phyloP scores from a whole-genome alignment of 1,140 invertebrate species.

The Pemphigus obesinymphae region DNA sequence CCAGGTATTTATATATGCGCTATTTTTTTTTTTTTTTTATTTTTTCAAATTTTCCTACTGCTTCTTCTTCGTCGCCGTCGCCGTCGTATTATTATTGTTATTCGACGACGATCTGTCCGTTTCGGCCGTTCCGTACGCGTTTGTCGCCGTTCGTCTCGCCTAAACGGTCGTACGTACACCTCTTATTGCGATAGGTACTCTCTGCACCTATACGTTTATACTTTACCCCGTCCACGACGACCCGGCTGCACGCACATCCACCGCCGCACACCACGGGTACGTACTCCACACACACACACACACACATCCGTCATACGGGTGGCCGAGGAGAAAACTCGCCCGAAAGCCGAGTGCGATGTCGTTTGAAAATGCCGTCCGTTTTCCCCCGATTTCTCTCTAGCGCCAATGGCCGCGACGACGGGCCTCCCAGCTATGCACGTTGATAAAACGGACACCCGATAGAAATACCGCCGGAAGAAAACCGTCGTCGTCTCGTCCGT shows the following conservation, averaged over 20 bases:
- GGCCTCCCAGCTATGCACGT: too few species aligned
- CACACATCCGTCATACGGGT: too few species aligned
- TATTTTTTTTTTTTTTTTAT: constrained; percentile 9
- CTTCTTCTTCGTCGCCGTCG: background rate
- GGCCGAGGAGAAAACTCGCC: background rate
- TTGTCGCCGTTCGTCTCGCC: background rate
- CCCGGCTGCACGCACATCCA: background rate
- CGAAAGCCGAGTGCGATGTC: too few species aligned
- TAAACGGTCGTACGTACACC: too few species aligned
- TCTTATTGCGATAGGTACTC: background rate
- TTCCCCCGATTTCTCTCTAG: too few species aligned
- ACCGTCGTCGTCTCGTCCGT: too few species aligned
- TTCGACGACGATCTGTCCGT: background rate
- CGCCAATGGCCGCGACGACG: too few species aligned
- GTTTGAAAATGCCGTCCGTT: background rate
- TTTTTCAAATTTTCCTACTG: background rate
- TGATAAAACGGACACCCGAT: too few species aligned
- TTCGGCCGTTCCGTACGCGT: background rate
- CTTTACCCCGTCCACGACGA: background rate
- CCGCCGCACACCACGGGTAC: background rate
- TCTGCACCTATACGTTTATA: background rate
- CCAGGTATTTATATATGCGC: constrained; percentile 39
- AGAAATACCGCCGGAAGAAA: too few species aligned
- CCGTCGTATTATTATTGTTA: background rate
- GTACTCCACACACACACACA: too few species aligned